These are phyloP conservation scores for Lathamus discolor DNA, from an alignment of 2,113 vertebrate genomes.

Conservation along the genomic window DNA sequence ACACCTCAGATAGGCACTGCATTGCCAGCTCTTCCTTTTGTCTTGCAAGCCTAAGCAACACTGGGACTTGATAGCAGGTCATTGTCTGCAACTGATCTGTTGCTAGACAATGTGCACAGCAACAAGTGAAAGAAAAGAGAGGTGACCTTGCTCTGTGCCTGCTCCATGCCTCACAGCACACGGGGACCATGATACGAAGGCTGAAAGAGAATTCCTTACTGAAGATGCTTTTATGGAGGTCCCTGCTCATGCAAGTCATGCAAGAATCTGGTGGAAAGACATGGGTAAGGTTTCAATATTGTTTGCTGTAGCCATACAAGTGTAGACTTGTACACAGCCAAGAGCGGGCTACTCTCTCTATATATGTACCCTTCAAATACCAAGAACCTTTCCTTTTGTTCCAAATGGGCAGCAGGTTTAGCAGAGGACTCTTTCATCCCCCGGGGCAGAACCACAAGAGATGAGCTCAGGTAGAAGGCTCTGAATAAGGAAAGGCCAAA, in stretches of 20 bases:
- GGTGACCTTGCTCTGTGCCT: rapidly evolving
- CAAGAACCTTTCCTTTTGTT: not conserved
- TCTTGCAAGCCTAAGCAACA: not conserved
- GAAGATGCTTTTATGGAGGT: not conserved
- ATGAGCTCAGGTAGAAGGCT: not conserved
- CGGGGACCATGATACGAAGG: rapidly evolving
- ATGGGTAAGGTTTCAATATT: rapidly evolving
- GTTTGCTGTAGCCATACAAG: not conserved
- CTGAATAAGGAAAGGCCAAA: not conserved
- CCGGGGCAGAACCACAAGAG: rapidly evolving
- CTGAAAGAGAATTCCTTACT: not conserved
- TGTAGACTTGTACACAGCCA: not conserved
- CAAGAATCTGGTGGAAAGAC: not conserved
- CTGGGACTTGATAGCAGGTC: not conserved
- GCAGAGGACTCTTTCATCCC: not conserved
- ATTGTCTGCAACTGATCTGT: not conserved
- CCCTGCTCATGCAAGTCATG: not conserved
- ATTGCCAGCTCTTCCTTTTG: not conserved
- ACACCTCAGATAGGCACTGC: not conserved
- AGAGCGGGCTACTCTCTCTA: not conserved
- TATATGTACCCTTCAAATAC: not conserved
- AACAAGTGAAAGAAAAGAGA: not conserved
- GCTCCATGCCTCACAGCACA: not conserved
- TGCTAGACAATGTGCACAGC: not conserved
- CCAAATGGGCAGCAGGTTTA: not conserved